A percentile compares a stretch with the other conserved stretches of the same genome.
These are phyloP conservation scores for Datnioides undecimradiatus DNA, from an alignment of 2,113 vertebrate species.

Conservation along the genomic window DNA sequence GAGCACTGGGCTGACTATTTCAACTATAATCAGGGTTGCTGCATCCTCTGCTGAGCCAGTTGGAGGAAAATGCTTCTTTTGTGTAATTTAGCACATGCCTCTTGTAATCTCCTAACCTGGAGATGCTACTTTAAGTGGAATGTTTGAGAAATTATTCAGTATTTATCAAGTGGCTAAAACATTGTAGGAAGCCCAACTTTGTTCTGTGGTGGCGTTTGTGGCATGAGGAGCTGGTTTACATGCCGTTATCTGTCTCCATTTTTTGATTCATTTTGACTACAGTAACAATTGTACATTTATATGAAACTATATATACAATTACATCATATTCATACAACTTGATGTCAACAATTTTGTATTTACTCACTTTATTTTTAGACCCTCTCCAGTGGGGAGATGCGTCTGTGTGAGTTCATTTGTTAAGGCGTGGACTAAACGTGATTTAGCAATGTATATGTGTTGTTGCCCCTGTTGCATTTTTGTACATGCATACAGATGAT, in stretches of 20 bases:
- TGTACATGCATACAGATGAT: slow-evolving; percentile 23
- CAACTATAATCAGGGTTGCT: slow-evolving; percentile 31
- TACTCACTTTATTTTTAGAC: not conserved
- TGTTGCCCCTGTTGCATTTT: slow-evolving; percentile 34
- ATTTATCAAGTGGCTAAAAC: slow-evolving; percentile 10
- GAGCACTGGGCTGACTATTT: slow-evolving; percentile 25
- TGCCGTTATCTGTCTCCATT: slow-evolving; percentile 23
- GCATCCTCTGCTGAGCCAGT: slow-evolving; percentile 50
- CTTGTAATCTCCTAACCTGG: not conserved
- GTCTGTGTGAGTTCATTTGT: slow-evolving; percentile 2
- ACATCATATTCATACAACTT: slow-evolving; percentile 8
- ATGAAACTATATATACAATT: not conserved
- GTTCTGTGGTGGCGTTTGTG: slow-evolving; percentile 6
- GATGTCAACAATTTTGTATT: slow-evolving; percentile 45
- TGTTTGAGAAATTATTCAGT: slow-evolving; percentile 35
- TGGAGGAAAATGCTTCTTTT: slow-evolving; percentile 15
- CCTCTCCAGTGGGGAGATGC: slow-evolving; percentile 6
- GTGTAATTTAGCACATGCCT: slow-evolving; percentile 22
- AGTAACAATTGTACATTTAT: slow-evolving; percentile 25
- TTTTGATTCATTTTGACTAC: slow-evolving; percentile 11
- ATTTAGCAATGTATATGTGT: slow-evolving; percentile 29
- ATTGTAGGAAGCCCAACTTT: not conserved
- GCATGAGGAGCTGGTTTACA: slow-evolving; percentile 26
- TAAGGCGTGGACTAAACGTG: not conserved
- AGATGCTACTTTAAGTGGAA: slow-evolving; percentile 12